Evolutionary conservation across 2,888 invertebrate genomes (phyloP), one percentile per base, ranked within the genome.

Genomic region (Harmothoe impar): DNA sequence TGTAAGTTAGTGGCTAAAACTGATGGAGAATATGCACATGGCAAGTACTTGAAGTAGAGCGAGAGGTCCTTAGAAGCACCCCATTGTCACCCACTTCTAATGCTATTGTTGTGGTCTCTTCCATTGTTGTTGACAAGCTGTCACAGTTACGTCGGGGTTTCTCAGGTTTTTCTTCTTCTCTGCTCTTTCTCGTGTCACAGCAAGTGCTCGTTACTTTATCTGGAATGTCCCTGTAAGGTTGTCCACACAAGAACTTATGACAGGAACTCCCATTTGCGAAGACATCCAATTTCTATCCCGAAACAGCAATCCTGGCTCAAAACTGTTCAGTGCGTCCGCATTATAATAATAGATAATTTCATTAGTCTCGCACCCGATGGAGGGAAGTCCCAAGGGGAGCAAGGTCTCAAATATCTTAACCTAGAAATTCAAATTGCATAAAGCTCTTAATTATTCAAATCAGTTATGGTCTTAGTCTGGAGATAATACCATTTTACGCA

Each of bases 61-160:
- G 23, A 20, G 84, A 84, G 31, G 17, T 23, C 1, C 33, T n/a
- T 72, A 25, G 72, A 72, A 17, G 25, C 29, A 17, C 20, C 72
- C 3, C 31, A 72, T 72, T 72, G 72, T 72, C 31, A 25, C 10
- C 17, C 33, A 10, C 29, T 33, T 25, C 29, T 84, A 84, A 84
- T 84, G 84, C 84, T 84, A 84, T 84, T 84, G 84, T 84, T 43
- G 35, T 23, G 17, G 15, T 20, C 23, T 51, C 25, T 35, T 23
- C 84, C 51, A 84, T 84, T 84, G 84, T 84, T 84, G 51, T 51
- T 51, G 51, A 35, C 84, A 84, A 84, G 84, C 84, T 84, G 84
- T 84, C 84, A 51, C 51, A 35, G 23, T 23, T 84, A 3, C 84
- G 43, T 62, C 62, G 12, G 43, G 62, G 62, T 62, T 62, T 62